Evolutionary conservation across 1,140 invertebrate species (phyloP), one percentile per base, ranked within the genome.

Genomic region (Magallana angulata): DNA sequence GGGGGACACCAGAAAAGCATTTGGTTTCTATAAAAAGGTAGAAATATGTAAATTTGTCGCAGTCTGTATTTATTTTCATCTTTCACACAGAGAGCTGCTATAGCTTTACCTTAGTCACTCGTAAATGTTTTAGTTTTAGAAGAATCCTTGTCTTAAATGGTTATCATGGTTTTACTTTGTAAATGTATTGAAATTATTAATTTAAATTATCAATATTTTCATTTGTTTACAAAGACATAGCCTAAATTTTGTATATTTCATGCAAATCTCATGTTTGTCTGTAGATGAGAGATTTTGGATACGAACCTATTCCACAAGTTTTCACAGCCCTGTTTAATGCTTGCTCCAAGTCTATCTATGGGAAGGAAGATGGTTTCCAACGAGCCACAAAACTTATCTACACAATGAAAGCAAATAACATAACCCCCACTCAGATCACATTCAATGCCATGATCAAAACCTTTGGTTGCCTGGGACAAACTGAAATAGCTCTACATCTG

Each of bases 231-330:
- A 48, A 0, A 48, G 36, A 48, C 36, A 4, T 1, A 48, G 36
- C 36, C 36, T 48, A 48, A 48, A 48, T 48, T 4, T 48, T 48
- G 0, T 48, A 48, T 48, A 48, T 48, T 48, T 48, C 36, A 48
- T 48, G 36, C 5, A 48, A 48, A 0, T 2, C 36, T 48, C 36
- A 9, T 71, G 16, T 30, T 8, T 11, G 24, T 30, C 36, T 76
- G 24, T 12, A 76, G 68, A 76, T 76, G 68, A 76, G 68, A 76
- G 68, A 76, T 76, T 76, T 76, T 76, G 68, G 68, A 76, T 76
- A 76, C 30, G 24, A 76, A 76, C 68, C 68, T 30, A 30, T 30
- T 6, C 68, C 68, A 76, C 18, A 76, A 76, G 68, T 76, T 30
- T 76, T 76, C 68, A 76, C 68, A 12, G 68, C 68, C 3, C 68